Percentiles rank a stretch among this genome's conserved stretches.
phyloP scores from a whole-genome alignment of 2,113 vertebrate genomes.

The Cryptoleucopteryx plumbea region DNA sequence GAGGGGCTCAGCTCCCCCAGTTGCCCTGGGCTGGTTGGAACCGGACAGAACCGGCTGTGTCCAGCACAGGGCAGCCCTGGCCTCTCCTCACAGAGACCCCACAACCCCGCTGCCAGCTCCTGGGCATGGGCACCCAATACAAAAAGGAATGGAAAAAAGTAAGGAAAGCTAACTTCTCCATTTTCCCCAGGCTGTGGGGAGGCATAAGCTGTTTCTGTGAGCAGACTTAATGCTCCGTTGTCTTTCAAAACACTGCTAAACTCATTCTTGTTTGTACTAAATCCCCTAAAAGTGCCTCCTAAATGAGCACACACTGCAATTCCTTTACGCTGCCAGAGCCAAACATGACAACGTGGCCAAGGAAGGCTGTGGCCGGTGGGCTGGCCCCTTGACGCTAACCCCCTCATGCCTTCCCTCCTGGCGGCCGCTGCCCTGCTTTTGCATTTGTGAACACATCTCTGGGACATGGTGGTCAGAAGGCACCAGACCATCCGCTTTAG shows the following conservation, averaged over 20 bases:
- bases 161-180: rapidly evolving
- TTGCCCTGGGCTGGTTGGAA: not conserved
- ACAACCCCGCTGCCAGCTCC: not conserved
- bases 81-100: not conserved
- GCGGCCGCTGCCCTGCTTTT: no score
- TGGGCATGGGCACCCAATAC: rapidly evolving
- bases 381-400: not conserved
- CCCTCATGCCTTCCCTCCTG: not conserved
- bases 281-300: no score
- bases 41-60: rapidly evolving
- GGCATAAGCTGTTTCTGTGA: not conserved
- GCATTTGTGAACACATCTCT: rapidly evolving
- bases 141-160: not conserved
- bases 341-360: not conserved
- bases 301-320: rapidly evolving
- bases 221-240: rapidly evolving
- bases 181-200: not conserved
- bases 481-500: rapidly evolving
- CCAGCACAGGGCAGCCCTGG: rapidly evolving
- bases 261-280: not conserved
- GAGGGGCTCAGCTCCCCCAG: not conserved
- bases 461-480: no score
- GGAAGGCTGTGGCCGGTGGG: not conserved
- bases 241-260: not conserved
- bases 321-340: not conserved